A percentile compares a stretch with the other conserved stretches of the same genome.
These are phyloP conservation scores for Drosophila paramelanica DNA, from an alignment of 2,888 invertebrate genomes.

Conservation along the genomic window DNA sequence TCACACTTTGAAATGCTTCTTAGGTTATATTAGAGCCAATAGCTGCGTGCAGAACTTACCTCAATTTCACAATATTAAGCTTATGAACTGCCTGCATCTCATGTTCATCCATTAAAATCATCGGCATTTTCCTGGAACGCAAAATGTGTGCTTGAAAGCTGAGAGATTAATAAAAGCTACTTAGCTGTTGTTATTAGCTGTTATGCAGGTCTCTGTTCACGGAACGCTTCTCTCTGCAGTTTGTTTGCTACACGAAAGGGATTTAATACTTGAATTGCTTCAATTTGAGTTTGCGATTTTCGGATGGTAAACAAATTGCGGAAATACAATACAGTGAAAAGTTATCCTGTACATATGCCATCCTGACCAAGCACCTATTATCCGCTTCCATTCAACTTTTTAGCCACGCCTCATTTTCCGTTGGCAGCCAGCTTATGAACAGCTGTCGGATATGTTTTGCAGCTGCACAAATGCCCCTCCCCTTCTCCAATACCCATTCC, in stretches of 20 bases:
- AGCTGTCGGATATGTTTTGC: constrained; percentile 54
- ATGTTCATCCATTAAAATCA: not conserved
- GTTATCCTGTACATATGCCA: constrained; percentile 10
- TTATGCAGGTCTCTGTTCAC: not conserved
- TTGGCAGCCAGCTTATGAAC: constrained; percentile 37
- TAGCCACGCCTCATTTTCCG: not conserved
- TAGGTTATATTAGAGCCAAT: too few relatives aligned
- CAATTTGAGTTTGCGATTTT: constrained; percentile 40
- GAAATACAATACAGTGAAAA: constrained; percentile 42
- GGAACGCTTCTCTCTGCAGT: not conserved
- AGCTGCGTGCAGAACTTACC: too few relatives aligned
- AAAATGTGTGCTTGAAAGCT: not conserved
- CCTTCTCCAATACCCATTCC: too few relatives aligned
- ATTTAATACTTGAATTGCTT: constrained; percentile 42
- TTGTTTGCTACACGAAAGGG: constrained; percentile 5
- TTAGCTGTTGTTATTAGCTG: constrained; percentile 20
- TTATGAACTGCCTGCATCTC: too few relatives aligned
- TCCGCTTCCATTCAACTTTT: not conserved
- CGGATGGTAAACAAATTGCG: constrained; percentile 57
- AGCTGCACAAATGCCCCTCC: not conserved
- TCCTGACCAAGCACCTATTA: constrained; percentile 4
- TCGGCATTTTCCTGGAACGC: not conserved
- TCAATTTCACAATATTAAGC: too few relatives aligned
- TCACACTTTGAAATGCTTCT: too few relatives aligned
- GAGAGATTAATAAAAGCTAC: constrained; percentile 3